Evolutionary conservation across 2,888 invertebrate genomes (phyloP), one percentile per base, ranked within the genome.

Genomic region (Prosapia bicincta): DNA sequence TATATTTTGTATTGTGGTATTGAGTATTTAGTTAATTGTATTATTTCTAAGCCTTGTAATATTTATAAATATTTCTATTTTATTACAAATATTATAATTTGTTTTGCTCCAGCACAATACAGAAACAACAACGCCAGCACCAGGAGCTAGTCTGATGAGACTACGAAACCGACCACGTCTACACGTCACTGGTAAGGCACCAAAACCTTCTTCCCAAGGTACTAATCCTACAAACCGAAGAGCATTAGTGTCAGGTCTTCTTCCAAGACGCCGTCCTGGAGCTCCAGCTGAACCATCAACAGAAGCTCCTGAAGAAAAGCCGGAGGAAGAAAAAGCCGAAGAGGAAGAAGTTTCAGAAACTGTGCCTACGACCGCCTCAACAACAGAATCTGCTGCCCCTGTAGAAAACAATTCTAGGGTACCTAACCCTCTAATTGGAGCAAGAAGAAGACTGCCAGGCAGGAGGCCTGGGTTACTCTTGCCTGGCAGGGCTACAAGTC

Each of bases 141-240:
- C 73, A 6, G 81, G 81, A 0, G 85, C 85, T 72, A 84, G 86
- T 0, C 77, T 86, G 75, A 85, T 85, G 74, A 85, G 85, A 70
- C 82, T 86, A 23, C 84, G 85, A 43, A 85, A 84, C 76, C 83
- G 85, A 65, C 86, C 85, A 65, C 83, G 86, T 25, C 82, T 86
- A 2, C 85, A 85, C 73, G 84, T 86, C 1, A 85, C 84, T 25
- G 84, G 84, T 6, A 85, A 84, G 74, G 81, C 83, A 3, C 75
- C 80, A 23, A 84, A 84, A 0, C 82, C 84, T 3, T 79, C 81
- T 0, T 79, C 84, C 0, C 79, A 83, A 0, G 74, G 82, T 2
- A 79, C 83, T 0, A n/a, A n/a, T n/a, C 81, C 83, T 5, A 65
- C 75, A 10, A 72, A 73, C 66, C 71, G 77, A 26, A 73, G 78